Evolutionary conservation across 2,888 invertebrate genomes (phyloP).

Genomic region (Euzophera pinguis): DNA sequence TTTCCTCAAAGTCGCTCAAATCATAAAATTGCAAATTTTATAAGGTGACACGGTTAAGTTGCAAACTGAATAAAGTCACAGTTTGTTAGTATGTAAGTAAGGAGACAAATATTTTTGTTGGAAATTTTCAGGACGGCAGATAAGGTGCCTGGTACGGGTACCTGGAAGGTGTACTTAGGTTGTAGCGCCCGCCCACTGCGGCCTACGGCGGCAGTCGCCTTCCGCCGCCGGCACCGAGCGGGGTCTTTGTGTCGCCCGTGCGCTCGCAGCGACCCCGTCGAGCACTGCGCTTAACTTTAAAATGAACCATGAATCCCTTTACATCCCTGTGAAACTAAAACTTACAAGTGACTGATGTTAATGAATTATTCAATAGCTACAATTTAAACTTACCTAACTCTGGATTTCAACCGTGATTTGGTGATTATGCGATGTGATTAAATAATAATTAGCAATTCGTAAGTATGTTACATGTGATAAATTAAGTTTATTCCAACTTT

Average conservation of each 20-base stretch:
- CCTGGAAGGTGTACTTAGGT: slow-evolving; percentile 40
- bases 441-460: slow-evolving; percentile 33
- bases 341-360: slow-evolving; percentile 52
- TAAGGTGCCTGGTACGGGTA: slow-evolving; percentile 32
- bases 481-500: too few species aligned
- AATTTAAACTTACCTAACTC: slow-evolving; percentile 42
- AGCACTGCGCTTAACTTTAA: slow-evolving; percentile 51
- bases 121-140: slow-evolving; percentile 24
- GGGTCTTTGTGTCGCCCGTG: slow-evolving; percentile 31
- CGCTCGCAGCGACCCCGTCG: slow-evolving; percentile 23
- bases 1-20: neutral
- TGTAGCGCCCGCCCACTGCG: slow-evolving; percentile 30
- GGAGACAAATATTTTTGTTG: slow-evolving; percentile 20
- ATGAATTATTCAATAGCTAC: slow-evolving; percentile 28
- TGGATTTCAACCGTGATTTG: slow-evolving; percentile 48
- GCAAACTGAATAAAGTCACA: slow-evolving; percentile 11
- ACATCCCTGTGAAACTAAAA: slow-evolving; percentile 39
- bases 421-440: slow-evolving; percentile 70
- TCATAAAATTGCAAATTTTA: slow-evolving; percentile 7
- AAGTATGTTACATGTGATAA: slow-evolving; percentile 29
- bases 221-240: slow-evolving; percentile 32
- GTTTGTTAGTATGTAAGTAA: slow-evolving; percentile 15
- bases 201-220: slow-evolving; percentile 43
- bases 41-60: slow-evolving; percentile 9
- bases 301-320: slow-evolving; percentile 46